phyloP scores from a whole-genome alignment of 2,888 invertebrate species.

The Spilosoma lubricipeda region DNA sequence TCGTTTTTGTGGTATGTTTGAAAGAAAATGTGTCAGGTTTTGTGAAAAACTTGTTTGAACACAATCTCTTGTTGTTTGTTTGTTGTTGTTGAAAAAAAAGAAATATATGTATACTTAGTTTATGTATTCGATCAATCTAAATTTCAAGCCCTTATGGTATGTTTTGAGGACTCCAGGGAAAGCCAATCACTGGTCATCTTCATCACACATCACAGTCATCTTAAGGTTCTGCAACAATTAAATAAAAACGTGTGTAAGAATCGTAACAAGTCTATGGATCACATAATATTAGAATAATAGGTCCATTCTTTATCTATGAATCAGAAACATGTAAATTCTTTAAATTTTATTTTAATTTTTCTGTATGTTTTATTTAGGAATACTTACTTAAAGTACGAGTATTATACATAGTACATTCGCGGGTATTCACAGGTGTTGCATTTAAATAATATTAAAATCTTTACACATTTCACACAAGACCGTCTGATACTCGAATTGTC shows the following conservation, averaged over 20 bases:
- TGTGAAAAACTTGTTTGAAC: neutral
- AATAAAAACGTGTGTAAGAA: neutral
- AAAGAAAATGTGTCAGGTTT: neutral
- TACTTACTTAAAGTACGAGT: too few species aligned
- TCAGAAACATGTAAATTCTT: too few species aligned
- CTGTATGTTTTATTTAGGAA: too few species aligned
- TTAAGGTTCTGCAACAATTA: neutral
- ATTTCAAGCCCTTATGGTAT: neutral
- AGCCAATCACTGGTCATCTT: neutral
- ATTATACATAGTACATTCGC: too few species aligned
- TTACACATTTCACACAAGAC: too few species aligned
- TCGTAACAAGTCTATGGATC: too few species aligned
- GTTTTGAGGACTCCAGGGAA: neutral
- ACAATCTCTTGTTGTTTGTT: neutral
- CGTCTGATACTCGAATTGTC: too few species aligned
- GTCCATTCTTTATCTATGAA: too few species aligned
- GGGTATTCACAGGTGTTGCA: too few species aligned
- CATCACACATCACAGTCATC: neutral
- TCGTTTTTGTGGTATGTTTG: slow-evolving; percentile 7
- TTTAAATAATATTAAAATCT: too few species aligned
- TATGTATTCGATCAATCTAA: neutral
- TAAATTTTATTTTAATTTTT: too few species aligned
- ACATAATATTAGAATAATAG: too few species aligned
- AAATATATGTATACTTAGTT: neutral
- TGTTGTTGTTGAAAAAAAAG: neutral